Base-by-base conservation (phyloP, 2,888 invertebrate genomes). In the Mimachlamys varia region DNA sequence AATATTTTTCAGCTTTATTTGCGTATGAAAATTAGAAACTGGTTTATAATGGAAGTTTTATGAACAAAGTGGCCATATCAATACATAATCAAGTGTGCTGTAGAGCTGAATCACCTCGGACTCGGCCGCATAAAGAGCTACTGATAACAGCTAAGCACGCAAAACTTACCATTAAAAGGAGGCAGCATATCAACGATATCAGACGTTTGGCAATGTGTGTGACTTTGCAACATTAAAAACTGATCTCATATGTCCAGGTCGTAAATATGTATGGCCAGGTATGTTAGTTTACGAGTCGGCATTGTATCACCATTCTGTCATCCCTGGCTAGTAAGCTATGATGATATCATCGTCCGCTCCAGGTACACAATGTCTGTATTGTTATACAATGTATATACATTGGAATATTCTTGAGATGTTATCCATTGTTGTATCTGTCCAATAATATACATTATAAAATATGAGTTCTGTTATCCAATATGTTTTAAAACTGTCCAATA, bases 191-290 rank as follows among this genome's bases (percentile, higher is more conserved):
- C 7, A 1, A 33, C 22, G 76, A 76, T 76, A 76, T 27, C 76
- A 33, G 17, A 27, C 12, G 33, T 33, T 76, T 76, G 76, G 76
- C 76, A 76, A 10, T 19, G 12, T 7, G 33, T 33, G 27, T 33
- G 76, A 76, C 76, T 76, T 33, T 76, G 76, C 76, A 76, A 33
- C 76, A 33, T 76, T 76, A 76, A 76, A 76, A 76, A 22, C 76
- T 33, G 22, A 76, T 76, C 76, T 10, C 27, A 76, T 33, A 22
- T 76, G 76, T 33, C 33, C 76, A 33, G 17, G n/a, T 22, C n/a
- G 2, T n/a, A 22, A 62, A 62, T n/a, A 62, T 7, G 62, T 62
- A 62, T 33, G 33, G 33, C 76, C 13, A 33, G 76, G 12, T 76
- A 76, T 4, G 76, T 33, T 76, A 17, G 76, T 76, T 76, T 76